phyloP scores from a whole-genome alignment of 2,888 invertebrate genomes.

The Monochamus alternatus region DNA sequence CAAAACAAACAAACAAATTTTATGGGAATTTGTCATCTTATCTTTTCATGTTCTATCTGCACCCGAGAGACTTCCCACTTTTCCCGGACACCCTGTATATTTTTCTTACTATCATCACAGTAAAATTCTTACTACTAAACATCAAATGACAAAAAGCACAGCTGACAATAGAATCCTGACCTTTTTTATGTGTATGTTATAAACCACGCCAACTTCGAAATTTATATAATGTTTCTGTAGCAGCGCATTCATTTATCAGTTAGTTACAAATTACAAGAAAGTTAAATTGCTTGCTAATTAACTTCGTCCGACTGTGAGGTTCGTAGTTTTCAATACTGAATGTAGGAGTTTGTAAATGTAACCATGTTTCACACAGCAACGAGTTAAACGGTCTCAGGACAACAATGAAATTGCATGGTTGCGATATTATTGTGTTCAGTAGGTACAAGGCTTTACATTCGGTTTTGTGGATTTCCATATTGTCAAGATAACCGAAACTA shows the following conservation, averaged over 20 bases:
- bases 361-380: background rate
- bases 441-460: constrained; percentile 2
- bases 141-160: no score
- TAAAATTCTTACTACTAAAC: no score
- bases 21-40: no score
- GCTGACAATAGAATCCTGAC: no score
- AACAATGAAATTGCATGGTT: constrained; percentile 7
- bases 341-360: constrained; percentile 4
- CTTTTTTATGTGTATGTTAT: background rate
- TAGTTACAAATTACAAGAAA: constrained; percentile 14
- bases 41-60: no score
- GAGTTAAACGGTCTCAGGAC: constrained; percentile 7
- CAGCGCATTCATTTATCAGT: background rate
- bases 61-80: no score
- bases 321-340: constrained; percentile 6
- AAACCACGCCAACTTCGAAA: background rate
- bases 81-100: no score
- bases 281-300: constrained; percentile 20
- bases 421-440: constrained; percentile 6
- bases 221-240: background rate
- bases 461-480: no score
- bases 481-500: no score
- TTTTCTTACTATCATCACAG: no score
- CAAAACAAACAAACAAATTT: no score
- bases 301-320: background rate